phyloP scores from a whole-genome alignment of 2,797 vertebrate species.

The Tenualosa ilisha region DNA sequence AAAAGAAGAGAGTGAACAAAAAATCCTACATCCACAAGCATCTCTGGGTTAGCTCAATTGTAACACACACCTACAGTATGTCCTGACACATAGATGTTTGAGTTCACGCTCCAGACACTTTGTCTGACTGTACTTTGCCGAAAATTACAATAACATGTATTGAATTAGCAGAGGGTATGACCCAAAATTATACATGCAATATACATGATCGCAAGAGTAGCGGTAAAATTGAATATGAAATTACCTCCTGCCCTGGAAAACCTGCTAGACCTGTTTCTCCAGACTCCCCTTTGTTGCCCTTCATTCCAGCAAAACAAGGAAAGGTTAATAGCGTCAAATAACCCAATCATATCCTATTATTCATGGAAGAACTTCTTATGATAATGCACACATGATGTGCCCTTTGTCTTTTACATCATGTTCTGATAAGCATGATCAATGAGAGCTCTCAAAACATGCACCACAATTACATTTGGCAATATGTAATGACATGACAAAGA shows the following conservation, averaged over 20 bases:
- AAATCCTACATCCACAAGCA: no score
- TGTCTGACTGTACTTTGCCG: no score
- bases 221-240: constrained; percentile 40
- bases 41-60: no score
- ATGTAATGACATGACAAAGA: no score
- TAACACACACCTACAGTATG: no score
- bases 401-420: not conserved
- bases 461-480: not conserved
- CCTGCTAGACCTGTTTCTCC: constrained; percentile 82
- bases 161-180: not conserved
- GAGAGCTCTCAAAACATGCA: not conserved
- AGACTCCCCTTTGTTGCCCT: constrained; percentile 89
- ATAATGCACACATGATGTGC: constrained; percentile 42
- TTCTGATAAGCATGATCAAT: not conserved
- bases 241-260: constrained; percentile 80
- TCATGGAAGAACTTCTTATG: not conserved
- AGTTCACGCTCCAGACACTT: no score
- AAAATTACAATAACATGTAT: not conserved
- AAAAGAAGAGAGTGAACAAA: no score
- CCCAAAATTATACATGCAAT: no score
- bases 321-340: not conserved
- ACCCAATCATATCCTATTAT: not conserved
- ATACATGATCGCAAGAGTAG: constrained; percentile 21
- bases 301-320: constrained; percentile 47
- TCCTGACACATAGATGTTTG: no score